Evolutionary conservation across 1,140 invertebrate genomes (phyloP), one percentile per base, ranked within the genome.

Genomic region (Drosophila azteca): DNA sequence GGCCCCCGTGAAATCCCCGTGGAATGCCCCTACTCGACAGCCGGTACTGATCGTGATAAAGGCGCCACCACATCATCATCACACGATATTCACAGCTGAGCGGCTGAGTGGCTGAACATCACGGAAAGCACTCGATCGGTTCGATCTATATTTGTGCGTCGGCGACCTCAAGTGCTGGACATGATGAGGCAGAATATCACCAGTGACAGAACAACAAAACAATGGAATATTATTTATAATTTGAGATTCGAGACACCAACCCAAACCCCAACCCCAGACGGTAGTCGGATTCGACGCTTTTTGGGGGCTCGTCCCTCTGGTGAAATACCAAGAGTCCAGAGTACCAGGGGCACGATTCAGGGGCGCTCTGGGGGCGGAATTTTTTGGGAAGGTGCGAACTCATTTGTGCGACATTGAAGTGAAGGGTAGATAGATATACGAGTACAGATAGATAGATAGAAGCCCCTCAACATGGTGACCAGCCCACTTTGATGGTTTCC

Each of bases 221-320:
- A 74, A 41, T 17, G 52, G 31, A 31, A 61, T 73, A 73, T 64
- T 73, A 73, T 74, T 74, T 59, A 73, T 73, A 73, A 73, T 63
- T 73, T 64, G 50, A 64, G 68, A 52, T 54, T 39, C 20, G 17
- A 53, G 35, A 39, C 35, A 53, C 7, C 3, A 17, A 15, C 9
- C 17, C 17, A 17, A 15, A 8, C 7, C 13, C 17, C 74, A 66
- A 59, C 44, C 55, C 67, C 45, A 8, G 44, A 26, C 60, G 60
- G 13, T 48, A 20, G 31, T 11, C 31, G 9, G 2, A 35, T 9
- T 39, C 9, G 35, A 13, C 31, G 7, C 41, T 22, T 58, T 84
- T 87, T 85, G 81, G 82, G 81, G 81, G 81, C 81, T 85, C 81
- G 81, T 87, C 81, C 53, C 77, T 81, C 73, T 85, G 78, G 78